Percentiles rank a stretch among this genome's conserved stretches.
Evolutionary conservation across 2,113 vertebrate species (phyloP).

Genomic region (Dolichallabes microphthalmus): DNA sequence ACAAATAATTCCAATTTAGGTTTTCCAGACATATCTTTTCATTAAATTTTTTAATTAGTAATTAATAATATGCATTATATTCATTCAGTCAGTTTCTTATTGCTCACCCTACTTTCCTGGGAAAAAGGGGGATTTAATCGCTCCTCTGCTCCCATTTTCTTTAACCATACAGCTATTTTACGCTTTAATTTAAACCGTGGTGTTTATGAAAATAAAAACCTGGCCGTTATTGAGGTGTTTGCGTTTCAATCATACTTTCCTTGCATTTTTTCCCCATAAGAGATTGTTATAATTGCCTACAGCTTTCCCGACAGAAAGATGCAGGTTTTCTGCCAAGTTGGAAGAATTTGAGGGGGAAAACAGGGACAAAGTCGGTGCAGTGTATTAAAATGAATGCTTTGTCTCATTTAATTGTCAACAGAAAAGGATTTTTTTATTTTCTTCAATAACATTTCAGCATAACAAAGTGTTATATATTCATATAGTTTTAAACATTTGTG

Average conservation of each 20-base stretch:
- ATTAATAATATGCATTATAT: not conserved
- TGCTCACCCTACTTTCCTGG: not conserved
- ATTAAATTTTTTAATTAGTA: not conserved
- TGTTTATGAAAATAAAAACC: constrained; percentile 45
- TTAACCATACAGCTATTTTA: not conserved
- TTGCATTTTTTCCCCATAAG: constrained; percentile 3
- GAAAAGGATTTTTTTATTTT: not conserved
- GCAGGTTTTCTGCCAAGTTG: constrained; percentile 16
- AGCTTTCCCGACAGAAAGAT: not conserved
- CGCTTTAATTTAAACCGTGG: constrained; percentile 28
- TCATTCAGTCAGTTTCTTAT: not conserved
- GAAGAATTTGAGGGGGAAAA: no score
- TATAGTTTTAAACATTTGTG: not conserved
- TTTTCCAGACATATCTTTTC: not conserved
- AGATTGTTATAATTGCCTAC: constrained; percentile 35
- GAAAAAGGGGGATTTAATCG: not conserved
- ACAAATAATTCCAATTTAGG: no score
- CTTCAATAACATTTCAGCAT: not conserved
- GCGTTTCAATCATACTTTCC: constrained; percentile 45
- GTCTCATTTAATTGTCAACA: constrained; percentile 12
- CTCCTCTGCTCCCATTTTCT: not conserved
- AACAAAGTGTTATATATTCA: not conserved
- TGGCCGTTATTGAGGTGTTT: constrained; percentile 36
- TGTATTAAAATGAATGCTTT: not conserved
- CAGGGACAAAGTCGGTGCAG: not conserved